Base-by-base conservation (phyloP, 2,113 vertebrate genomes). In the Ondatra zibethicus region DNA sequence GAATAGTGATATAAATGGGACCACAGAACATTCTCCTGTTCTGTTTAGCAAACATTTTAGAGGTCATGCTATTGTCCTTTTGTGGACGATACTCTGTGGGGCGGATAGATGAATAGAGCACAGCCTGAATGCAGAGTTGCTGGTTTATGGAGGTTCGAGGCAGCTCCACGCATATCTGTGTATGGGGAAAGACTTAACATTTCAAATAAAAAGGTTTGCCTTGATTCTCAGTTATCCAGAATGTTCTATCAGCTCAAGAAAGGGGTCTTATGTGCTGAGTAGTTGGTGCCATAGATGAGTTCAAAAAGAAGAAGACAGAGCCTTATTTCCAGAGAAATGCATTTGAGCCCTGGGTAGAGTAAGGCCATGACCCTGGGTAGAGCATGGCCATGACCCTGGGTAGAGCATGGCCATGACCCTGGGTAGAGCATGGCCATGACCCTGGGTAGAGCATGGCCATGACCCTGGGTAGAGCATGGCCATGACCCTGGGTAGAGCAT, bases 181-280 rank as follows among this genome's bases (percentile, higher is more conserved):
- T 55, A 31, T 91, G 16, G n/a, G 85, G 47, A 85, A 88, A 94
- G 65, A 42, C 23, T 80, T 78, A 82, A 63, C 55, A 47, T 84
- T 36, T 85, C 63, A n/a, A n/a, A 63, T 66, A 25, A 75, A 84
- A 90, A 75, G 7, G 7, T 58, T 52, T 78, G 3, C 11, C 33
- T 39, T 8, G 19, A 70, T 68, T 84, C 29, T 90, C 80, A 92
- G 70, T 80, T 94, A 82, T 73, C 31, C 47, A 95, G 55, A 92
- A 88, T 95, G 84, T 31, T 68, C 11, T 6, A 33, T 52, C 42
- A 70, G 39, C 63, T 65, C 78, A 76, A 65, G 42, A 42, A 68
- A 47, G 92, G 82, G 4, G 12, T 75, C 88, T 66, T 45, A 0
- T 5, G 27, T 84, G 52, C 27, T 65, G 29, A 73, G 13, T 61